Percentiles rank a stretch among this genome's conserved stretches.
These are phyloP conservation scores for Yponomeuta cagnagella DNA, from an alignment of 2,888 invertebrate species.

Conservation along the genomic window DNA sequence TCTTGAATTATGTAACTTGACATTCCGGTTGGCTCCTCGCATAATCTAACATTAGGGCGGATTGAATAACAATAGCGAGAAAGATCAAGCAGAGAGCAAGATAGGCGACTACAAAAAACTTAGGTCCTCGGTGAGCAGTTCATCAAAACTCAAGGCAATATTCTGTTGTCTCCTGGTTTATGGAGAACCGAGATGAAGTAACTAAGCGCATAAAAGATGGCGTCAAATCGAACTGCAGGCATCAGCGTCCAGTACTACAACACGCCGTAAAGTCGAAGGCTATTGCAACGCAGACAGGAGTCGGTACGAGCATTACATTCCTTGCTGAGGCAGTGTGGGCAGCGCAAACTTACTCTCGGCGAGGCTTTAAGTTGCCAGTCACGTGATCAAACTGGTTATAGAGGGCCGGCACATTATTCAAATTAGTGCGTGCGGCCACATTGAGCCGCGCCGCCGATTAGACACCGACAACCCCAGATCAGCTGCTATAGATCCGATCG, in stretches of 20 bases:
- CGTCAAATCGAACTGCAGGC: not conserved
- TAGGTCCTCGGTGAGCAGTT: not conserved
- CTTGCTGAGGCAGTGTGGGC: constrained; percentile 5
- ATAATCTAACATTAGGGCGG: not conserved
- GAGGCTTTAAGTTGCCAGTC: constrained; percentile 25
- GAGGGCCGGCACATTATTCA: constrained; percentile 60
- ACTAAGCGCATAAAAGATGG: not conserved
- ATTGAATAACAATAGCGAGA: not conserved
- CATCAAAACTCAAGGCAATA: not conserved
- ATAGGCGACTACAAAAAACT: not conserved
- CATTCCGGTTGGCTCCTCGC: constrained; percentile 30
- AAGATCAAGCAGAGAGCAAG: not conserved
- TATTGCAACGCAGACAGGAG: not conserved
- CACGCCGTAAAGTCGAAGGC: constrained; percentile 7
- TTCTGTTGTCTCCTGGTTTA: not conserved
- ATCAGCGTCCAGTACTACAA: not conserved
- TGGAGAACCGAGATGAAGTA: not conserved
- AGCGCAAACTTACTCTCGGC: not conserved
- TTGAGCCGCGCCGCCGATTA: constrained; percentile 51
- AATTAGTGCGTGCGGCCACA: constrained; percentile 68
- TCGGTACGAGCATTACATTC: constrained; percentile 8
- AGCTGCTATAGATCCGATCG: constrained; percentile 4
- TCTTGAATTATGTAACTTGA: constrained; percentile 64
- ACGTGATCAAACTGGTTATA: constrained; percentile 62
- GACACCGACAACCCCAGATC: constrained; percentile 8